Conservation (phyloP, 2,888 invertebrate genomes). For the Sipha maydis region DNA sequence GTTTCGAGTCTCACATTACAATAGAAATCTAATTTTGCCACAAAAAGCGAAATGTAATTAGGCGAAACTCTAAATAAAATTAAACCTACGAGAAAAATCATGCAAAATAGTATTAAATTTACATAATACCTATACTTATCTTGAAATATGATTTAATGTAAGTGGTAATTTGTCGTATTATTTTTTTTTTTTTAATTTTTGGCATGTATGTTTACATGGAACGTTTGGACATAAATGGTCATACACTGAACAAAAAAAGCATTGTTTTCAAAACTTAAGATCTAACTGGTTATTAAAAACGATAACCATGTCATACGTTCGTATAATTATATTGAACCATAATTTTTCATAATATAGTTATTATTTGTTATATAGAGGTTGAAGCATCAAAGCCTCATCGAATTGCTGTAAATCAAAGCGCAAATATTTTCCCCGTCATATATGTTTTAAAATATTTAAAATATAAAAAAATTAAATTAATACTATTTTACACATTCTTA, state of each 20-base stretch:
- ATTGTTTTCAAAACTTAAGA: neutral
- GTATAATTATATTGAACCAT: no score
- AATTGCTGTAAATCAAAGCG: no score
- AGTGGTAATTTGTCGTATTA: neutral
- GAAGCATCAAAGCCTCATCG: no score
- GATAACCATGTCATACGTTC: no score
- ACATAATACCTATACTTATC: constrained; percentile 12
- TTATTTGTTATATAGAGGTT: no score
- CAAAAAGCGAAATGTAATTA: constrained; percentile 43
- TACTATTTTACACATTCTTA: no score
- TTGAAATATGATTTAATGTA: neutral
- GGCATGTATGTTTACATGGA: constrained; percentile 29
- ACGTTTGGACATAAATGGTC: neutral
- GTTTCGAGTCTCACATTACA: neutral
- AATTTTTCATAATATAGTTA: no score
- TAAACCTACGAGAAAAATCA: neutral
- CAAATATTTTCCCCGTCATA: no score
- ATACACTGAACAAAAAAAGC: neutral
- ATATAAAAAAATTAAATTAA: no score
- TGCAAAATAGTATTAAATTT: constrained; percentile 25
- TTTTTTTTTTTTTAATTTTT: no score
- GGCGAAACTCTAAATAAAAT: constrained; percentile 40
- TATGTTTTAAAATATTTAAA: no score
- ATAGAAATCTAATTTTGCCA: constrained; percentile 7
- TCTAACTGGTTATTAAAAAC: neutral